Evolutionary conservation across 2,888 invertebrate genomes (phyloP), one percentile per base, ranked within the genome.

Genomic region (Syrphus vitripennis): DNA sequence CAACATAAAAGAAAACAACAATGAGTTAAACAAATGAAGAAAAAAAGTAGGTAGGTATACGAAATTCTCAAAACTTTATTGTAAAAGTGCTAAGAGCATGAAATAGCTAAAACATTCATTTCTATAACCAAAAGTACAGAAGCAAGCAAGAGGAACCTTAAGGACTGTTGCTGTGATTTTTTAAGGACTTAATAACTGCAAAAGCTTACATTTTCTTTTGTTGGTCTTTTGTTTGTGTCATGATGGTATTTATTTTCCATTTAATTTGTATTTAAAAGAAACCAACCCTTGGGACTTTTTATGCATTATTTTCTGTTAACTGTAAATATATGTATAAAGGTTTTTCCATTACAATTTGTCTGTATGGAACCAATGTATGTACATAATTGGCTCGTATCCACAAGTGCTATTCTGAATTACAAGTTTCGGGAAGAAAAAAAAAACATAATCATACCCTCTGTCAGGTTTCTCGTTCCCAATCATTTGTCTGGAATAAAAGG

Each of bases 1-100:
- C 29, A 29, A 29, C 55, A 80, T 59, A 67, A 40, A 34, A 14
- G 26, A 50, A 24, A 40, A 12, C 16, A 74, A 31, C 45, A 74
- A 50, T 24, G 7, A 37, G 24, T 61, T 61, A 61, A 61, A 61
- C 16, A 24, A 40, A 40, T 40, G n/a, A 29, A n/a, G 1, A n/a
- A 9, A 14, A 6, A 14, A 24, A 50, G 4, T n/a, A n/a, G n/a
- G n/a, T n/a, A n/a, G n/a, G n/a, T n/a, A n/a, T 10, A 7, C 9
- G 21, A 61, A 61, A 26, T n/a, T 37, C 37, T 37, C 16, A 3
- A 59, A 59, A 59, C 59, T 59, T 37, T 37, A 21, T 24, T n/a
- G 9, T n/a, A 7, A 59, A 21, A 14, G 14, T 34, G 37, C 61
- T 40, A 40, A 40, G 24, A 61, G 40, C 37, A 37, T 37, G 6